A percentile compares a stretch with the other conserved stretches of the same genome.
Evolutionary conservation across 2,797 vertebrate species (phyloP).

Genomic region (Lophotriccus pileatus): DNA sequence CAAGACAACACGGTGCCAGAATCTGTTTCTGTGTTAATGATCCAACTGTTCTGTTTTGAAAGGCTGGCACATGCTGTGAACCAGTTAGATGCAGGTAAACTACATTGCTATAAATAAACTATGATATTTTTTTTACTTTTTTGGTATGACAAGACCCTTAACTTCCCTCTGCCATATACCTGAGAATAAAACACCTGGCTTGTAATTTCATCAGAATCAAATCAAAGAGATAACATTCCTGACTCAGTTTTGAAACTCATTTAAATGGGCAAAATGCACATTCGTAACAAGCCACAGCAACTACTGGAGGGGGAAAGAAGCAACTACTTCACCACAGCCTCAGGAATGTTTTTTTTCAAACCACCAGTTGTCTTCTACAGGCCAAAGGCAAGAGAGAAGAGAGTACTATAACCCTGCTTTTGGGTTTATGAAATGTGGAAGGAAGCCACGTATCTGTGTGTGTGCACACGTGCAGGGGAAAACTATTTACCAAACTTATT

Average conservation of each 20-base stretch:
- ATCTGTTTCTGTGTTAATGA: background rate
- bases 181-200: constrained; percentile 30
- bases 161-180: constrained; percentile 1
- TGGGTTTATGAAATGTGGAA: background rate
- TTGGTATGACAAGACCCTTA: background rate
- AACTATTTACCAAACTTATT: background rate
- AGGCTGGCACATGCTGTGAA: background rate
- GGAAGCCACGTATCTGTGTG: background rate
- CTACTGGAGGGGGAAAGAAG: background rate
- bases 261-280: background rate
- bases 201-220: background rate
- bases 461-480: background rate
- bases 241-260: background rate
- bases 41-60: background rate
- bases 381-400: background rate
- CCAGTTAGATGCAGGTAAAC: background rate
- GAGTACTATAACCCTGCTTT: background rate
- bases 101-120: background rate
- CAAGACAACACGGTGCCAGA: background rate
- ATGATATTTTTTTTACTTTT: background rate
- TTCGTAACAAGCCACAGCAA: constrained; percentile 37
- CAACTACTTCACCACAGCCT: background rate
- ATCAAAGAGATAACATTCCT: background rate
- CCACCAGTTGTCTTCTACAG: background rate
- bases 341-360: constrained; percentile 12